Conservation (phyloP, 2,113 vertebrate genomes). For the Elephantulus edwardii region DNA sequence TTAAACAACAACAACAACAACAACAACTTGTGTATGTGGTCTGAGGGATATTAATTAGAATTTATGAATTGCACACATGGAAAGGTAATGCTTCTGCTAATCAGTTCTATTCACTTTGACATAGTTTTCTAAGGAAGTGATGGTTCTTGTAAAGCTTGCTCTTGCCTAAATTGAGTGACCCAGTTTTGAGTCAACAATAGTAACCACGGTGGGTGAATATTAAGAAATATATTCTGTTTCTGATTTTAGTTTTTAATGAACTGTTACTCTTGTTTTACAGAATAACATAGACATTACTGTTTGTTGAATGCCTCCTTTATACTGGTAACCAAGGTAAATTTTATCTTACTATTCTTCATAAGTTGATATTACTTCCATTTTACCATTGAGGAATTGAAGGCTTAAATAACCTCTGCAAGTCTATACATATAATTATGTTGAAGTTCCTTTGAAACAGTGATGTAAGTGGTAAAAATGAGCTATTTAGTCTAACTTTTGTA, state of each 20-base stretch:
- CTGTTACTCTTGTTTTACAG: conserved; percentile 50
- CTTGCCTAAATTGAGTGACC: conserved; percentile 1
- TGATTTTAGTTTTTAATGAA: conserved; percentile 57
- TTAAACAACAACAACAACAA: conserved; percentile 73
- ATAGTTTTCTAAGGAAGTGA: neutral
- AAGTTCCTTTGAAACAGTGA: conserved; percentile 32
- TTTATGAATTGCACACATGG: conserved; percentile 39
- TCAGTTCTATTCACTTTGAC: conserved; percentile 44
- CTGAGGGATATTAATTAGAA: conserved; percentile 65
- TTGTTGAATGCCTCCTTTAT: conserved; percentile 27
- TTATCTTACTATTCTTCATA: conserved; percentile 35
- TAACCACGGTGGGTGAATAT: conserved; percentile 16
- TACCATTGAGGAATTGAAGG: conserved; percentile 28
- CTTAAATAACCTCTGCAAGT: conserved; percentile 43
- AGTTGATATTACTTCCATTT: conserved; percentile 49
- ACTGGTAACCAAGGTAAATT: conserved; percentile 42
- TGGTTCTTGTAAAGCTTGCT: conserved; percentile 28
- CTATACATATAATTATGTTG: neutral
- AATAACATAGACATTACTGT: neutral
- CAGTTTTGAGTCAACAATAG: conserved; percentile 29
- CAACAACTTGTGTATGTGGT: conserved; percentile 75
- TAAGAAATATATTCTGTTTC: conserved; percentile 43
- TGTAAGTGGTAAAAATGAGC: conserved; percentile 8
- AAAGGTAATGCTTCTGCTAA: conserved; percentile 65
- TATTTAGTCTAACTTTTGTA: conserved; percentile 1